These are phyloP conservation scores for Lophura nycthemera DNA, from an alignment of 2,113 vertebrate genomes.

Conservation along the genomic window DNA sequence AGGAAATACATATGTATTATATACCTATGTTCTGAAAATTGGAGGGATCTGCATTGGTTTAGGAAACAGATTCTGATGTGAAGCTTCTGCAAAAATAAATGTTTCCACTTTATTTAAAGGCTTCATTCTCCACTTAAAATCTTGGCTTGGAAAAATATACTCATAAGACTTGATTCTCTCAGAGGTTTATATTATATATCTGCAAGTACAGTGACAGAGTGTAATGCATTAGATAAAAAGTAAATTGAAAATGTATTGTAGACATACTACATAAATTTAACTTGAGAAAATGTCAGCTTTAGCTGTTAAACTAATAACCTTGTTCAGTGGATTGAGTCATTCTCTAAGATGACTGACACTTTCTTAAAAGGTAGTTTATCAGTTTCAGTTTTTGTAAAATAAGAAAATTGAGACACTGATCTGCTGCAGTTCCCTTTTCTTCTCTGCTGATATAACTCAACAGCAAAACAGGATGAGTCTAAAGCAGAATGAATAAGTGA, in stretches of 20 bases:
- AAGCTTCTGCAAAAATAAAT: background rate
- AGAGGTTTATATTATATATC: background rate
- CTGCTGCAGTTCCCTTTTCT: background rate
- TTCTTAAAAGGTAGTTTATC: background rate
- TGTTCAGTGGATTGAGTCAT: constrained; percentile 22
- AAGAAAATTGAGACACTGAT: background rate
- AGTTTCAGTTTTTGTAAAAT: constrained; percentile 1
- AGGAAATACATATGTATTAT: background rate
- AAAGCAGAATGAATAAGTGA: background rate
- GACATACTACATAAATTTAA: constrained; percentile 41
- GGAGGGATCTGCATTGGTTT: background rate
- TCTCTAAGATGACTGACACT: background rate
- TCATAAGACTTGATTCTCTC: constrained; percentile 17
- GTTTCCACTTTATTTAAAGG: background rate
- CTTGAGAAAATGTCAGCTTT: constrained; percentile 17
- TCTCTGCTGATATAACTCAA: background rate
- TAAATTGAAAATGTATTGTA: background rate
- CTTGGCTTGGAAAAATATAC: background rate
- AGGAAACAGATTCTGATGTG: background rate
- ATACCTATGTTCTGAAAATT: background rate
- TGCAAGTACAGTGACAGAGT: background rate
- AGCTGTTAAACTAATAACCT: constrained; percentile 1
- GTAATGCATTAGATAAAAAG: constrained; percentile 32
- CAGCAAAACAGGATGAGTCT: background rate
- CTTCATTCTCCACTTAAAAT: background rate